Percentiles rank a stretch among this genome's conserved stretches.
phyloP scores from a whole-genome alignment of 2,113 vertebrate genomes.

The Indri indri region DNA sequence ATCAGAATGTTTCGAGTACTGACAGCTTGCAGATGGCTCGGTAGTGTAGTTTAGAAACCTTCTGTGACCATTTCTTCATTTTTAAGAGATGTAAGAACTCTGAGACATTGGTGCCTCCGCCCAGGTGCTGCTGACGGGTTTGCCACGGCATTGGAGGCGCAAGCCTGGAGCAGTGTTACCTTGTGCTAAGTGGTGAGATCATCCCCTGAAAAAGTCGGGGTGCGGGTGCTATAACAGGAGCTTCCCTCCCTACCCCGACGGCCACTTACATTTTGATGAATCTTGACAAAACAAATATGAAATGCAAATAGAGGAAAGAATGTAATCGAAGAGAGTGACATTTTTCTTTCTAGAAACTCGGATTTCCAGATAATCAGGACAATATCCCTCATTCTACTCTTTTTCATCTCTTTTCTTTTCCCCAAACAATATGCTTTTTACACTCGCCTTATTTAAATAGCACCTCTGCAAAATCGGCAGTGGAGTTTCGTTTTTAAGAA shows the following conservation, averaged over 20 bases:
- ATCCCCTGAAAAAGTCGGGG: neutral
- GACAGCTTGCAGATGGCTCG: neutral
- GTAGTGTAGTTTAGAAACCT: neutral
- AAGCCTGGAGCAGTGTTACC: neutral
- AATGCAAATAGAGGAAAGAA: neutral
- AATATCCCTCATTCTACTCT: neutral
- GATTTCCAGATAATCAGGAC: neutral
- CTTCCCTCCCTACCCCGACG: neutral
- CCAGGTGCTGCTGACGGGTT: neutral
- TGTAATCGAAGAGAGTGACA: fast-evolving
- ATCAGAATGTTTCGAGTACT: neutral
- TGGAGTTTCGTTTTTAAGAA: neutral
- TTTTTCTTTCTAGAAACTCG: neutral
- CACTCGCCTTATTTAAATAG: neutral
- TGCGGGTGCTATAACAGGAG: neutral
- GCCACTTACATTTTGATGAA: neutral
- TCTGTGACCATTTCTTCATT: neutral
- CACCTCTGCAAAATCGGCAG: neutral
- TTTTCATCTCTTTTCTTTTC: neutral
- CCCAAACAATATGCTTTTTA: neutral
- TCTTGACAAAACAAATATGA: neutral
- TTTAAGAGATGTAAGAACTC: neutral
- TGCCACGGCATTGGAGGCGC: neutral
- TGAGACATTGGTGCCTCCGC: neutral
- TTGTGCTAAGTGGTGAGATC: neutral